Percentiles rank a stretch among this genome's conserved stretches.
Evolutionary conservation across 1,140 invertebrate species (phyloP).

Genomic region (Sitodiplosis mosellana): DNA sequence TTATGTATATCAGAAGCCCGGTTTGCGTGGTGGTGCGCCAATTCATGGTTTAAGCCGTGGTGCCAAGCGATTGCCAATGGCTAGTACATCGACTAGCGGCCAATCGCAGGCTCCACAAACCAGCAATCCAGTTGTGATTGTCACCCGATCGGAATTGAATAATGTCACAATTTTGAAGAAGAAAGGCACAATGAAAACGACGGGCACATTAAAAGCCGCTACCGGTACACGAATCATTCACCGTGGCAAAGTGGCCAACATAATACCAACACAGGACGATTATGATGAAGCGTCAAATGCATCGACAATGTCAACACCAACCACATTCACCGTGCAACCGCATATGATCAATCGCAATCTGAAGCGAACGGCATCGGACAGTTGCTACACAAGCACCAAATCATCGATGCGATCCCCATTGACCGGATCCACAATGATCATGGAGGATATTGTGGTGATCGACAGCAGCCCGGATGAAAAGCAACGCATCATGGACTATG

Average conservation of each 20-base stretch:
- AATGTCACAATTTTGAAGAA: constrained; percentile 5
- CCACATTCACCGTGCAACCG: constrained; percentile 4
- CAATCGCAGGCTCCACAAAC: not conserved
- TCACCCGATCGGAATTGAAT: constrained; percentile 14
- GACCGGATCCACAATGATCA: not conserved
- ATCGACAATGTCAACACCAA: not conserved
- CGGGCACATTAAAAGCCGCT: constrained; percentile 13
- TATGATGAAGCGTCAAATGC: not conserved
- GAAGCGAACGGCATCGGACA: not conserved
- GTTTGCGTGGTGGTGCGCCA: constrained; percentile 49
- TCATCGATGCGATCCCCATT: not conserved
- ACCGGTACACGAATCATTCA: constrained; percentile 9
- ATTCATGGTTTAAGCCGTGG: constrained; percentile 27
- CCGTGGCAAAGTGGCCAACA: too few species aligned
- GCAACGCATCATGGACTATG: constrained; percentile 33
- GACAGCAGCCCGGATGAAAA: constrained; percentile 23
- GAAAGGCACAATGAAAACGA: constrained; percentile 3
- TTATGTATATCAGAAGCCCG: constrained; percentile 34
- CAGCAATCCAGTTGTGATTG: constrained; percentile 4
- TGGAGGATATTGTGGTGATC: constrained; percentile 17
- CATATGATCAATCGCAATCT: not conserved
- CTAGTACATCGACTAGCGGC: not conserved
- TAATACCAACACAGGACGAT: not conserved
- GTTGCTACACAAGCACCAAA: not conserved
- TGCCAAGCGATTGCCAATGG: not conserved